Evolutionary conservation across 2,113 vertebrate genomes (phyloP).

Genomic region (Hirundichthys speculiger): DNA sequence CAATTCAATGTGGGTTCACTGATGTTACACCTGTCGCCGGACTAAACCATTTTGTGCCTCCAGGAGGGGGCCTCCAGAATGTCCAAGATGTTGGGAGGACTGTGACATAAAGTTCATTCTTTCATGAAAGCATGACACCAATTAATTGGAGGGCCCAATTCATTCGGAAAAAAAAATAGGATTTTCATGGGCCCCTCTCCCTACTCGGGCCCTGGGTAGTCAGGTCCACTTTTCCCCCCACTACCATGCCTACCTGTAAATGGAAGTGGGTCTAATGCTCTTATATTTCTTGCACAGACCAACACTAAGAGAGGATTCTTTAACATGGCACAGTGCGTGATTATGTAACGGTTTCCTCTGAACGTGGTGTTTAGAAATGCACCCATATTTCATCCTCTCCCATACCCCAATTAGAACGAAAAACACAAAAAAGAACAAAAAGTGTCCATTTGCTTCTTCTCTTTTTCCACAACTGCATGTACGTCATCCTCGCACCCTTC

Average conservation of each 20-base stretch:
- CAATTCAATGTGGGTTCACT: no score
- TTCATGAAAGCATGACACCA: no score
- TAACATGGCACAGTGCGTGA: neutral
- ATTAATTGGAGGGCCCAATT: no score
- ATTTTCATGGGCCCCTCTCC: no score
- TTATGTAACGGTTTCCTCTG: slow-evolving; percentile 59
- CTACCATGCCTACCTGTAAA: neutral
- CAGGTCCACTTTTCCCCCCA: no score
- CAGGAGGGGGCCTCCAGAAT: no score
- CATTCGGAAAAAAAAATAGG: no score
- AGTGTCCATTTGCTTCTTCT: neutral
- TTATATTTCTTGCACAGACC: neutral
- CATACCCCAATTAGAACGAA: slow-evolving; percentile 48
- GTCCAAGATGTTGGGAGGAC: no score
- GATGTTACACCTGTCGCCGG: no score
- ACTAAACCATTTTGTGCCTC: no score
- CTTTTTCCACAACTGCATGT: neutral
- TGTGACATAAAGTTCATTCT: no score
- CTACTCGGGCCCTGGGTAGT: no score
- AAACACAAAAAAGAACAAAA: neutral
- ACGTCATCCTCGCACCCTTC: slow-evolving; percentile 5
- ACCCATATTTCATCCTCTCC: slow-evolving; percentile 36
- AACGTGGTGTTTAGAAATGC: slow-evolving; percentile 45
- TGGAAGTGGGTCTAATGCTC: neutral
- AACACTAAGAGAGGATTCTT: neutral